phyloP scores from a whole-genome alignment of 2,113 vertebrate species.

The Lagopus leucura region DNA sequence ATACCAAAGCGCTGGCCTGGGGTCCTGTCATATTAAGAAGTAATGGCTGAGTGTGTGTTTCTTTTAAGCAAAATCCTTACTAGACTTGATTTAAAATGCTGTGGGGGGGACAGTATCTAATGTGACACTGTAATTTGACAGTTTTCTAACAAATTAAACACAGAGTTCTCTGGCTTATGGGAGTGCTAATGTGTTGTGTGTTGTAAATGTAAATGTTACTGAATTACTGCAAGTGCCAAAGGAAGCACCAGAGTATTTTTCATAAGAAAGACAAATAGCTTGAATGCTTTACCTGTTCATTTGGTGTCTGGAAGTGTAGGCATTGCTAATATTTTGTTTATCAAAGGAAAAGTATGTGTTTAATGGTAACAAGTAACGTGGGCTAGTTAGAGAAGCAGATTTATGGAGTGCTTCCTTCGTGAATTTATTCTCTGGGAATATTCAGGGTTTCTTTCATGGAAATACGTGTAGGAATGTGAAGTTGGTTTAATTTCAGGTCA shows the following conservation, averaged over 20 bases:
- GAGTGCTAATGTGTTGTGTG: background rate
- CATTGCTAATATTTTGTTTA: background rate
- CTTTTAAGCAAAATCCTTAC: background rate
- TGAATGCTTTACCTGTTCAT: background rate
- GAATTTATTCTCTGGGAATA: background rate
- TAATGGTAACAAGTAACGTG: background rate
- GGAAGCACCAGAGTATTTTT: background rate
- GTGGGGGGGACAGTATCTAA: background rate
- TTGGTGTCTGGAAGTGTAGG: accelerated
- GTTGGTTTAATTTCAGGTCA: background rate
- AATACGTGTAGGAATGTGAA: background rate
- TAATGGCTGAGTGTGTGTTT: background rate
- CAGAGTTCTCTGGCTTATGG: background rate
- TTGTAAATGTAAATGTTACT: background rate
- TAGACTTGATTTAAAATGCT: background rate
- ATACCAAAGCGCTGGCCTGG: background rate
- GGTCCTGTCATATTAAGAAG: background rate
- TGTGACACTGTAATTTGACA: background rate
- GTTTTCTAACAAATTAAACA: background rate
- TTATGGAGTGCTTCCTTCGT: background rate
- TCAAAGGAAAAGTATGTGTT: background rate
- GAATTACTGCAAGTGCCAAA: background rate
- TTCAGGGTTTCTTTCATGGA: background rate
- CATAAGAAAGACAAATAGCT: background rate
- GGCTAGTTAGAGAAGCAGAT: background rate